phyloP scores from a whole-genome alignment of 2,797 vertebrate species.

The Phoebastria nigripes region DNA sequence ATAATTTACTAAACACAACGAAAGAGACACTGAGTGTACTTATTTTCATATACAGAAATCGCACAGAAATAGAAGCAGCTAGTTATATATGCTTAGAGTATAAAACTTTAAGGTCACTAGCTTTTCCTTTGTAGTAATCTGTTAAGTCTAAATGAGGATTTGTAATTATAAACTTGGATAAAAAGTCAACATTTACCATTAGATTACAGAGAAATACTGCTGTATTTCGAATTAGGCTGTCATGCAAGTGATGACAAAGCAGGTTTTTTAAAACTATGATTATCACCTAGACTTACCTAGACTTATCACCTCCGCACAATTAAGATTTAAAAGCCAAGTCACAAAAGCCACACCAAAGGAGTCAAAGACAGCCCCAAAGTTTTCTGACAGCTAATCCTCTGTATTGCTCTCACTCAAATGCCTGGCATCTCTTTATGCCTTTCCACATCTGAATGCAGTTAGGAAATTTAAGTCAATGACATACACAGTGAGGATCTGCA shows the following conservation, averaged over 20 bases:
- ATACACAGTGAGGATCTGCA: neutral
- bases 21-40: neutral
- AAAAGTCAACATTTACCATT: neutral
- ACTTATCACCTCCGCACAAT: neutral
- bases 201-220: neutral
- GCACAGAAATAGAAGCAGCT: neutral
- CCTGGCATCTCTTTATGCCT: neutral
- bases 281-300: neutral
- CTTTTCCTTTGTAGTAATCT: neutral
- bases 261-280: neutral
- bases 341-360: neutral
- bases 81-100: neutral
- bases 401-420: neutral
- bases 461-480: neutral
- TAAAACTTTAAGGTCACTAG: neutral
- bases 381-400: neutral
- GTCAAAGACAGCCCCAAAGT: neutral
- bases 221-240: neutral
- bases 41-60: neutral
- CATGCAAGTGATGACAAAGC: neutral
- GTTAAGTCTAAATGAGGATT: neutral
- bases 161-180: neutral
- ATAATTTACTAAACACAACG: neutral
- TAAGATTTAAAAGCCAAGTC: conserved; percentile 11
- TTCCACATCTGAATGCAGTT: neutral